These are phyloP conservation scores for Clytia hemisphaerica DNA, from an alignment of 30 jellyfish, hydroid and myxozoan species.

Conservation along the genomic window DNA sequence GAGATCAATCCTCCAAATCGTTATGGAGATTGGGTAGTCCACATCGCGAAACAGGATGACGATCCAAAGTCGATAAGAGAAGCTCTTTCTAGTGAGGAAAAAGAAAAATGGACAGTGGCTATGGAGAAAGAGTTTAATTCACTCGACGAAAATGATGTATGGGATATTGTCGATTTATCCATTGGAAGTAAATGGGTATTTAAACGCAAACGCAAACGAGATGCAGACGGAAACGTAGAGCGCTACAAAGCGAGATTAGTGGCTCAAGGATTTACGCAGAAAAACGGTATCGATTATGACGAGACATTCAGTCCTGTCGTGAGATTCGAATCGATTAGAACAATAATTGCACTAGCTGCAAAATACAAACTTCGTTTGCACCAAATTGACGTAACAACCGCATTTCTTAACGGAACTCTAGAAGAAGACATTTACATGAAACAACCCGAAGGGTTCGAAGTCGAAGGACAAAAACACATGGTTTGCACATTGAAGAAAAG, in stretches of 20 bases:
- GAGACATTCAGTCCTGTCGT: slow-evolving; percentile 36
- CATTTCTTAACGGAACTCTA: slow-evolving; percentile 47
- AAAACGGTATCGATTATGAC: slow-evolving; percentile 37
- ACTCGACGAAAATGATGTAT: slow-evolving; percentile 18
- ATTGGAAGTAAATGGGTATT: slow-evolving; percentile 38
- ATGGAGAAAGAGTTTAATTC: slow-evolving; percentile 27
- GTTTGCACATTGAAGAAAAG: slow-evolving; percentile 39
- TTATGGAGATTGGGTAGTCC: slow-evolving; percentile 33
- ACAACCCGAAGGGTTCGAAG: slow-evolving; percentile 52
- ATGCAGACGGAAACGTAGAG: too few species aligned
- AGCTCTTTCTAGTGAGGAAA: slow-evolving; percentile 9
- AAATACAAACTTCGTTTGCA: slow-evolving; percentile 13
- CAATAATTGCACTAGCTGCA: slow-evolving; percentile 40
- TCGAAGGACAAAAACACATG: slow-evolving; percentile 30
- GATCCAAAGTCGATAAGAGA: slow-evolving; percentile 9
- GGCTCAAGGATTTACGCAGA: slow-evolving; percentile 37
- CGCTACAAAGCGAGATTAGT: slow-evolving; percentile 41
- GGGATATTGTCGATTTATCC: slow-evolving; percentile 40
- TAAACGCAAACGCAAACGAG: too few species aligned
- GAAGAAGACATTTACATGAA: slow-evolving; percentile 45
- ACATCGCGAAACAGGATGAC: slow-evolving; percentile 22
- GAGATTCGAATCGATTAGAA: slow-evolving; percentile 35
- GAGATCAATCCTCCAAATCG: slow-evolving; percentile 20
- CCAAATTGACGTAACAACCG: slow-evolving; percentile 41
- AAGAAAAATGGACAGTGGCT: slow-evolving; percentile 25